phyloP scores from a whole-genome alignment of 2,888 invertebrate species.

The Emmelina monodactyla region DNA sequence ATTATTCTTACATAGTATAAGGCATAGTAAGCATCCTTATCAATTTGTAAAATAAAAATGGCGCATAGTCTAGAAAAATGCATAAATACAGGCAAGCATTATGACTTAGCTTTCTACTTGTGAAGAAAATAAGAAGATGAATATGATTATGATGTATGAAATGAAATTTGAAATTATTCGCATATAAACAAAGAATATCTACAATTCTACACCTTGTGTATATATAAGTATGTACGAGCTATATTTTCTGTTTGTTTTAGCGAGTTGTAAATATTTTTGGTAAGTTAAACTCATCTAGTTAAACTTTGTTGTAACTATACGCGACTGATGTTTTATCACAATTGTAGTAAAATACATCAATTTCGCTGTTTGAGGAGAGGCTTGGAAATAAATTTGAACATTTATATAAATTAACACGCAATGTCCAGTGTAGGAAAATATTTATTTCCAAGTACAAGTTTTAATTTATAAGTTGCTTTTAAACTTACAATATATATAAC shows the following conservation, averaged over 20 bases:
- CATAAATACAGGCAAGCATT: no score
- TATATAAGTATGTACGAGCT: constrained; percentile 48
- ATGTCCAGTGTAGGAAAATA: no score
- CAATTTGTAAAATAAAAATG: background rate
- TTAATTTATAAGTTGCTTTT: no score
- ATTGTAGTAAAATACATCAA: constrained; percentile 16
- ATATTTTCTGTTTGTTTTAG: constrained; percentile 26
- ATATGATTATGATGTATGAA: background rate
- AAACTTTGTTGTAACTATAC: constrained; percentile 33
- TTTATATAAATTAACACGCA: no score
- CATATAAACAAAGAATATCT: constrained; percentile 1
- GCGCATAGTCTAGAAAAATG: background rate
- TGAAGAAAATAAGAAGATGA: no score
- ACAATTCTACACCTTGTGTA: constrained; percentile 33
- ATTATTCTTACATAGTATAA: constrained; percentile 3
- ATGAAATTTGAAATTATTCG: constrained; percentile 11
- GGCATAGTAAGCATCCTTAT: constrained; percentile 4
- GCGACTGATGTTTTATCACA: constrained; percentile 38
- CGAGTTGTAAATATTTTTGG: constrained; percentile 54
- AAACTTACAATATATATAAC: background rate
- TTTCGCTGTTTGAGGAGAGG: no score
- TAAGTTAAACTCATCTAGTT: constrained; percentile 45
- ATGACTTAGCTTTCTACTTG: no score
- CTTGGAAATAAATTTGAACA: no score
- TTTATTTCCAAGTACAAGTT: no score